These are phyloP conservation scores for Osmoderma eremita DNA, from an alignment of 2,888 invertebrate genomes.

Conservation along the genomic window DNA sequence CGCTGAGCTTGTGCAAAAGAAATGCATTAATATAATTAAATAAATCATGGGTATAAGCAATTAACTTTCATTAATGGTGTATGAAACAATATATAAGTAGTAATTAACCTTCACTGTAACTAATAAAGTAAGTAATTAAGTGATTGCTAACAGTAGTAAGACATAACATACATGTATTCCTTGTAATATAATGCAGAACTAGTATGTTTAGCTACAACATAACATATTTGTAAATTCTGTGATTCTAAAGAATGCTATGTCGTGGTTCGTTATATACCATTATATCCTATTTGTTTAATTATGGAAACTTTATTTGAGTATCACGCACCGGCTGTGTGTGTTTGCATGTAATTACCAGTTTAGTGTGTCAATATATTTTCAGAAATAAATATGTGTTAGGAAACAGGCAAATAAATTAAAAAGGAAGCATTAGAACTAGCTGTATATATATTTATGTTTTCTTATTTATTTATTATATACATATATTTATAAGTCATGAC, in stretches of 20 bases:
- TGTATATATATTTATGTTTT: too few relatives aligned
- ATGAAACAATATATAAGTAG: conserved; percentile 12
- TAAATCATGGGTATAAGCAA: conserved; percentile 27
- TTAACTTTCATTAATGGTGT: conserved; percentile 39
- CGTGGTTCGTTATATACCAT: not conserved
- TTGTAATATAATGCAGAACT: conserved; percentile 26
- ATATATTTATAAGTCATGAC: too few relatives aligned
- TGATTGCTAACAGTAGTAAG: conserved; percentile 38
- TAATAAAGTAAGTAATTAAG: conserved; percentile 38
- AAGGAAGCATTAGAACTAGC: too few relatives aligned
- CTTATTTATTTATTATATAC: too few relatives aligned
- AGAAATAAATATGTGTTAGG: too few relatives aligned
- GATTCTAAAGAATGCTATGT: not conserved
- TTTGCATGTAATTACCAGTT: too few relatives aligned
- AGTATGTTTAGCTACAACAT: not conserved
- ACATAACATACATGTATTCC: conserved; percentile 34
- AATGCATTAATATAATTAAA: conserved; percentile 36
- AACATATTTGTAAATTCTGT: too few relatives aligned
- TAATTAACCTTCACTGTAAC: conserved; percentile 41
- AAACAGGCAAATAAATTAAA: too few relatives aligned
- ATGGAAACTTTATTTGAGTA: too few relatives aligned
- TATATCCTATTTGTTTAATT: conserved; percentile 3
- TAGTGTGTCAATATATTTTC: too few relatives aligned
- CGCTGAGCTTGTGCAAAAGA: conserved; percentile 6
- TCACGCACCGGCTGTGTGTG: too few relatives aligned